Base-by-base conservation (phyloP, 2,113 vertebrate species). In the Amia ocellicauda region DNA sequence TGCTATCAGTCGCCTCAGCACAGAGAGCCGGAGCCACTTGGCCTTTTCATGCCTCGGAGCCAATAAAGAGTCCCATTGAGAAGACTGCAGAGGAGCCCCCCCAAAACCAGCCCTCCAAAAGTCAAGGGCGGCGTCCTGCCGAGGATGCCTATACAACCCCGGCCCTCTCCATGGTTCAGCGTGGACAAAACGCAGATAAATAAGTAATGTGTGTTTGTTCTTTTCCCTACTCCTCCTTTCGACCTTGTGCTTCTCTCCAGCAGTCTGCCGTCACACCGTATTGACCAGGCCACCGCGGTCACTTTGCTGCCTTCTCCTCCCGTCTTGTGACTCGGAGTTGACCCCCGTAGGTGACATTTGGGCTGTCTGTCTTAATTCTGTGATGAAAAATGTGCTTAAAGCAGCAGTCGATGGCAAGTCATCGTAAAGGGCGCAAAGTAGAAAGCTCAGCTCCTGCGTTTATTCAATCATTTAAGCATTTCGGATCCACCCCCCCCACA, bases 381-480 rank as follows among this genome's bases (percentile, higher is more conserved):
- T 28, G 40, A 63, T 28, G 41, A 71, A 72, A 73, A 72, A 43
- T 40, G 56, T 24, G 8, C 31, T 63, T 60, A 40, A 71, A 71
- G 66, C 69, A 45, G 54, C 68, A 29, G 41, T 62, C 29, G 41
- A 26, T 58, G 64, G 50, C 47, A 2, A 42, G 60, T 69, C 58
- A 19, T 49, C 20, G 13, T 60, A 68, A 50, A 69, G 47, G 64
- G 52, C 47, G 53, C 62, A 71, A 71, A 66, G 68, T 9, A 57
- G 49, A 77, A 43, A 64, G 66, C 67, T 65, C 61, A 10, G 51
- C 68, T 67, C 67, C 41, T 53, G 31, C 77, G 78, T 68, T 50
- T 81, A 80, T 82, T 80, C 78, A 74, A 66, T 72, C 31, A 3
- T 78, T 78, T 81, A 83, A 87, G 74, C 76, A 75, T 77, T 61